phyloP scores from a whole-genome alignment of 2,888 invertebrate genomes.

The Cerastis leucographa region DNA sequence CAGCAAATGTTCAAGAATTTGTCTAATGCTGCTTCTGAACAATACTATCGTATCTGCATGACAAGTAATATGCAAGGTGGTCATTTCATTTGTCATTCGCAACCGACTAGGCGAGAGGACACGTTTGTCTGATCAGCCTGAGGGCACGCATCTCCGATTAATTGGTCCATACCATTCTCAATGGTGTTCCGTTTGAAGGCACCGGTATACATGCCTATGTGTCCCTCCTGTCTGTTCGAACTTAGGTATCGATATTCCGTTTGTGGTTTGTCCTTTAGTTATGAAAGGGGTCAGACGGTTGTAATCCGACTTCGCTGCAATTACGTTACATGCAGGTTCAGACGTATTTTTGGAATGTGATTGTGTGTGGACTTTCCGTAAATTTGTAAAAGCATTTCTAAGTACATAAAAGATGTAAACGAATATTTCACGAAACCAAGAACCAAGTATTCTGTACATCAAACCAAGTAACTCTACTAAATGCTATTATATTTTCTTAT shows the following conservation, averaged over 20 bases:
- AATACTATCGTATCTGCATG: neutral
- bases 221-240: constrained; percentile 27
- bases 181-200: constrained; percentile 47
- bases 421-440: neutral
- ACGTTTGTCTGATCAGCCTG: constrained; percentile 57
- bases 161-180: constrained; percentile 53
- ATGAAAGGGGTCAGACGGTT: constrained; percentile 5
- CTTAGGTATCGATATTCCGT: constrained; percentile 38
- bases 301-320: constrained; percentile 17
- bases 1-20: neutral
- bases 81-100: constrained; percentile 45
- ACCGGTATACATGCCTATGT: constrained; percentile 33
- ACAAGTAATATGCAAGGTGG: constrained; percentile 22
- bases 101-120: constrained; percentile 50
- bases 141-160: constrained; percentile 61
- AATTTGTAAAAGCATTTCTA: neutral
- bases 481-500: too few relatives aligned
- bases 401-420: neutral
- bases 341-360: too few relatives aligned
- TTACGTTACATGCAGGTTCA: neutral
- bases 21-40: neutral
- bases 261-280: constrained; percentile 25
- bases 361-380: neutral
- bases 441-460: too few relatives aligned
- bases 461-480: too few relatives aligned